phyloP scores from a whole-genome alignment of 2,888 invertebrate species.

The Bugula neritina region DNA sequence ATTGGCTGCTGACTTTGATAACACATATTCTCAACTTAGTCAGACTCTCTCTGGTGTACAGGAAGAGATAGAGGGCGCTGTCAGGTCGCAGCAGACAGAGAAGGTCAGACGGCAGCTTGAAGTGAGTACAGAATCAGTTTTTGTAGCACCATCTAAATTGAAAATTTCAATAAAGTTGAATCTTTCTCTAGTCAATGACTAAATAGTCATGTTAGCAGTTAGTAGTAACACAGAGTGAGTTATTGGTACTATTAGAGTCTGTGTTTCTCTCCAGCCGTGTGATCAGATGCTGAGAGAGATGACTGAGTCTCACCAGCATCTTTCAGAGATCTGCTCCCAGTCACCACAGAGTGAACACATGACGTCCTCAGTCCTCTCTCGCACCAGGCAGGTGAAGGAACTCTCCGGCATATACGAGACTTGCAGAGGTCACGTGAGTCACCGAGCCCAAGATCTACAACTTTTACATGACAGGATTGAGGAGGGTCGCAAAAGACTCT shows the following conservation, averaged over 20 bases:
- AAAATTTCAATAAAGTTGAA: no score
- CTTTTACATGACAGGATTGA: background rate
- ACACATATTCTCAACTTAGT: background rate
- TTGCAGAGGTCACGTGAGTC: slow-evolving; percentile 25
- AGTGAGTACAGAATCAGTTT: no score
- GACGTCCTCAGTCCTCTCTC: background rate
- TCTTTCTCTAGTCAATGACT: no score
- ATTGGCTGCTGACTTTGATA: slow-evolving; percentile 1
- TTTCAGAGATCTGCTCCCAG: background rate
- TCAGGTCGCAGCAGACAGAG: slow-evolving; percentile 21
- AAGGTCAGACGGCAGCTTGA: background rate
- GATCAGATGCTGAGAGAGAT: background rate
- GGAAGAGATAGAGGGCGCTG: slow-evolving; percentile 36
- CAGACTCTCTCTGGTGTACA: background rate
- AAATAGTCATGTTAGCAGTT: no score
- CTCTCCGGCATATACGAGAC: background rate
- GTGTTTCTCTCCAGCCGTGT: background rate
- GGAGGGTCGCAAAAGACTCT: background rate
- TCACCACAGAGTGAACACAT: slow-evolving; percentile 1
- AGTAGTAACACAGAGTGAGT: no score
- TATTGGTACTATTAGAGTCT: no score
- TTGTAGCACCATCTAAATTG: no score
- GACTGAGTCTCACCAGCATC: background rate
- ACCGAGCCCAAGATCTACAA: slow-evolving; percentile 15
- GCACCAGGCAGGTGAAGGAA: background rate